A percentile compares a stretch with the other conserved stretches of the same genome.
Evolutionary conservation across 2,888 invertebrate genomes (phyloP).

Genomic region (Vandiemenella viatica): DNA sequence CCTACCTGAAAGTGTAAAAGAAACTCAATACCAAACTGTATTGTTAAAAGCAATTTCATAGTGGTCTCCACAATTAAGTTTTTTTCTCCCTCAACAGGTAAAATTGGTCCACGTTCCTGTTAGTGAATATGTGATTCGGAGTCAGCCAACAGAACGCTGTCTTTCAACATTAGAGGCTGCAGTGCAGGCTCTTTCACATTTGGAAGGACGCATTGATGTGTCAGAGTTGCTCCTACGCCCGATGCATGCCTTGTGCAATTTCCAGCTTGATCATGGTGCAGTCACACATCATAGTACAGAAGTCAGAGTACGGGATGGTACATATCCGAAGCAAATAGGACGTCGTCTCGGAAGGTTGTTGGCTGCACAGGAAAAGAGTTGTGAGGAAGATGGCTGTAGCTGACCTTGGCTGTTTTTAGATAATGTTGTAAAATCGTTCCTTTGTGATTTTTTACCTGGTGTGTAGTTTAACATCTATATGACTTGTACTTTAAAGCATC

Average conservation of each 20-base stretch:
- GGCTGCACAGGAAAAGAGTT: slow-evolving; percentile 9
- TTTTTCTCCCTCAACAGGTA: no score
- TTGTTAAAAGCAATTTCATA: no score
- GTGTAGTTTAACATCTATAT: no score
- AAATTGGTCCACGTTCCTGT: slow-evolving; percentile 54
- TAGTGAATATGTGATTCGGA: slow-evolving; percentile 83
- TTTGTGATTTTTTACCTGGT: no score
- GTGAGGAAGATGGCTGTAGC: background rate
- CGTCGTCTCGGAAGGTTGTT: slow-evolving; percentile 42
- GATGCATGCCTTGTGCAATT: slow-evolving; percentile 66
- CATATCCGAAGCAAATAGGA: slow-evolving; percentile 66
- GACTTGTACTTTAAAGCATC: no score
- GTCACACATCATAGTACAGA: slow-evolving; percentile 89
- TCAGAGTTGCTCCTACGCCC: slow-evolving; percentile 53
- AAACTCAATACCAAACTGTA: no score
- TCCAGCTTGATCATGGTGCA: slow-evolving; percentile 80
- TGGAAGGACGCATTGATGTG: slow-evolving; percentile 55
- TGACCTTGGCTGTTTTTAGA: background rate
- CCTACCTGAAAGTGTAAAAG: no score
- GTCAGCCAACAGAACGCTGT: slow-evolving; percentile 83
- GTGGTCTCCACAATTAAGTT: no score
- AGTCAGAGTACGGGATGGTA: slow-evolving; percentile 62
- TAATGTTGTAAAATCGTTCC: background rate
- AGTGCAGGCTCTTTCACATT: slow-evolving; percentile 56
- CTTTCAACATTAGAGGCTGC: slow-evolving; percentile 82